phyloP scores from a whole-genome alignment of 2,113 vertebrate genomes.

The Sciurus niger region DNA sequence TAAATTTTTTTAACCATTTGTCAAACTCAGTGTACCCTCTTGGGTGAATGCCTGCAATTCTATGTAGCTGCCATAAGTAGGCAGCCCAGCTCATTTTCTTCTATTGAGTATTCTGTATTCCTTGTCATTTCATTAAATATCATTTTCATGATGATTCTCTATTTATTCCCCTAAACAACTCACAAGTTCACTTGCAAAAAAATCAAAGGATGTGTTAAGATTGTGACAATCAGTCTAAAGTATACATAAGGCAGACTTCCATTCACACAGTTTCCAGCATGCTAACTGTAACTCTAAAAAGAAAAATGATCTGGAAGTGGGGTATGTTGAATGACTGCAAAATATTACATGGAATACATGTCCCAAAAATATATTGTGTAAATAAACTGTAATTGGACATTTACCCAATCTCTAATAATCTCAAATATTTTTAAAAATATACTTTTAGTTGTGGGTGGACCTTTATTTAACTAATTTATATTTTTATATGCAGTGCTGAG shows the following conservation, averaged over 20 bases:
- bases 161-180: not conserved
- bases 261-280: not conserved
- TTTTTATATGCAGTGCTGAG: no score
- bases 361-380: not conserved
- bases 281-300: not conserved
- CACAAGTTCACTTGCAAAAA: not conserved
- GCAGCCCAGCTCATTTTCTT: not conserved
- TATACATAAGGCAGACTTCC: not conserved
- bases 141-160: not conserved
- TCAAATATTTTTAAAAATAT: not conserved
- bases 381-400: not conserved
- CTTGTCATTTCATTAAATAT: not conserved
- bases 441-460: no score
- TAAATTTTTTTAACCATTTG: not conserved
- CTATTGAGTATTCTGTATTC: slow-evolving; percentile 11
- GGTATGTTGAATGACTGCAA: slow-evolving; percentile 5
- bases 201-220: not conserved
- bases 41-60: slow-evolving; percentile 2
- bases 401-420: not conserved
- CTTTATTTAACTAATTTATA: no score
- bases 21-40: not conserved
- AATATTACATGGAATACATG: not conserved
- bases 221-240: not conserved
- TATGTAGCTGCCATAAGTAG: not conserved
- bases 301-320: slow-evolving; percentile 23